Percentiles rank a stretch among this genome's conserved stretches.
Evolutionary conservation across 1,140 invertebrate species (phyloP).

Genomic region (Lepidotrigona ventralis): DNA sequence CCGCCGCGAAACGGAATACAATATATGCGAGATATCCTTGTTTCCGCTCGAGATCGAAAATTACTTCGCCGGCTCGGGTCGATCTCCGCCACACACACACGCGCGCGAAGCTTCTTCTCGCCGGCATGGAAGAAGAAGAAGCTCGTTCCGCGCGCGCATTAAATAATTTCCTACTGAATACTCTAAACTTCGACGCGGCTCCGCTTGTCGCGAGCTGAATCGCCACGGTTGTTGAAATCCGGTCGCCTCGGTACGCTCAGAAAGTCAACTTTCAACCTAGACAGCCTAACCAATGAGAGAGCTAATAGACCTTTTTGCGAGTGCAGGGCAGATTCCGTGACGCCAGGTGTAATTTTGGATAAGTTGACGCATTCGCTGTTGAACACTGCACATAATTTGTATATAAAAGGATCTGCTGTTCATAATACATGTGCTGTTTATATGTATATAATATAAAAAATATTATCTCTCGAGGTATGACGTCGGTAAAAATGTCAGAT

Average conservation of each 20-base stretch:
- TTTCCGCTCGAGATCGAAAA: slow-evolving; percentile 20
- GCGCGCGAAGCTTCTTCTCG: slow-evolving; percentile 21
- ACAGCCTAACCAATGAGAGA: neutral
- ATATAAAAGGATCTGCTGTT: no score
- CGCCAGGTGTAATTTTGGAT: neutral
- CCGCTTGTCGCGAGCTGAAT: neutral
- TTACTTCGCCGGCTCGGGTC: neutral
- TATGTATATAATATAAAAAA: no score
- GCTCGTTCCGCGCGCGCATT: slow-evolving; percentile 4
- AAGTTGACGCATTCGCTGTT: no score
- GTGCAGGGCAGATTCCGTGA: accelerated
- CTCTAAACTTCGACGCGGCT: neutral
- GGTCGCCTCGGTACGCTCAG: no score
- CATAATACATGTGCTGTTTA: no score
- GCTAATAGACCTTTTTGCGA: neutral
- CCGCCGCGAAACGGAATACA: slow-evolving; percentile 43
- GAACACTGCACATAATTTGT: neutral
- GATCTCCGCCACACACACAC: neutral
- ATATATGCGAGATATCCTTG: slow-evolving; percentile 33
- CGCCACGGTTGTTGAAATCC: neutral
- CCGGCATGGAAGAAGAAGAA: slow-evolving; percentile 10
- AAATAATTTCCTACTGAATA: slow-evolving; percentile 39
- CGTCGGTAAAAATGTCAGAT: no score
- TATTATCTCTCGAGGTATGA: no score
- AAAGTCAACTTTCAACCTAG: no score